These are phyloP conservation scores for Odontamblyopus rebecca DNA, from an alignment of 2,797 vertebrate genomes.

Conservation along the genomic window DNA sequence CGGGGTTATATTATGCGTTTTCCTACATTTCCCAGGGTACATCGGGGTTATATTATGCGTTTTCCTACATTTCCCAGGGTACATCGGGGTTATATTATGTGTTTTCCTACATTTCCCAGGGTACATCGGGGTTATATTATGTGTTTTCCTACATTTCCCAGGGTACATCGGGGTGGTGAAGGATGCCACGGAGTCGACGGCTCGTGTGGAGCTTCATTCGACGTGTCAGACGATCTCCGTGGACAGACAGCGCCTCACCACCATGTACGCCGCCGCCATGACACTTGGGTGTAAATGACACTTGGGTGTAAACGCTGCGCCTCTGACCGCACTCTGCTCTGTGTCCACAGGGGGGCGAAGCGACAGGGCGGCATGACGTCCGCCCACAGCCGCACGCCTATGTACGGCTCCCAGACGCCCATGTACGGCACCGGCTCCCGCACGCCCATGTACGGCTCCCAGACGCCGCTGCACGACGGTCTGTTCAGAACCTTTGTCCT, in stretches of 20 bases:
- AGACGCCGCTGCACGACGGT: conserved; percentile 94
- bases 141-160: conserved; percentile 45
- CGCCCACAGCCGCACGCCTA: conserved; percentile 85
- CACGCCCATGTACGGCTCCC: conserved; percentile 93
- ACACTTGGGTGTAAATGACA: too few relatives aligned
- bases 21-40: too few relatives aligned
- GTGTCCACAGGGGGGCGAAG: conserved; percentile 79
- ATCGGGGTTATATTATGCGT: too few relatives aligned
- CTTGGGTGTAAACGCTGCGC: background rate
- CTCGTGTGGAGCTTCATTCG: conserved; percentile 92
- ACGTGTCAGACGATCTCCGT: conserved; percentile 98
- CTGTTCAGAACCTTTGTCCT: conserved; percentile 34
- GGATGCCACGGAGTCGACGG: conserved; percentile 93
- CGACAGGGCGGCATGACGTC: conserved; percentile 85
- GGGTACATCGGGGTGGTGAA: conserved; percentile 96
- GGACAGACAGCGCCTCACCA: conserved; percentile 88
- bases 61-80: too few relatives aligned
- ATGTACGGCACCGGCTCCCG: conserved; percentile 92
- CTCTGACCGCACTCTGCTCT: background rate
- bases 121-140: too few relatives aligned
- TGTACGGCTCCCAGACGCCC: conserved; percentile 93
- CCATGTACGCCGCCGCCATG: conserved; percentile 76
- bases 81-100: too few relatives aligned
- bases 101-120: too few relatives aligned
- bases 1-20: too few relatives aligned